Conservation (phyloP, 1,140 invertebrate genomes). For the Eumeta japonica region DNA sequence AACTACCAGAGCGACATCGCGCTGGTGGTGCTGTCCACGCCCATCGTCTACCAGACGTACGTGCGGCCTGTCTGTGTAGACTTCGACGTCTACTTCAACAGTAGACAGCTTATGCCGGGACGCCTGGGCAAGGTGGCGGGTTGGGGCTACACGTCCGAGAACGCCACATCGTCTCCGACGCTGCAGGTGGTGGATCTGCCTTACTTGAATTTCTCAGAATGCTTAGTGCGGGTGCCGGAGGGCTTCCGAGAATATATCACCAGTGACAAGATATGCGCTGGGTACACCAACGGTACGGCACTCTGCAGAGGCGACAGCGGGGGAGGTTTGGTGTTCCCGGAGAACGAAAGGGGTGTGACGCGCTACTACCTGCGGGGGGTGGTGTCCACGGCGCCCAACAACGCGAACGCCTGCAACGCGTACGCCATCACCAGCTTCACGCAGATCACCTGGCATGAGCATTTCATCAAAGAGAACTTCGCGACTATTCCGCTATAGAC, state of each 20-base stretch:
- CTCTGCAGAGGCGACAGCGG: slow-evolving; percentile 41
- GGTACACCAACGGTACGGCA: too few species aligned
- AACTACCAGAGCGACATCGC: slow-evolving; percentile 46
- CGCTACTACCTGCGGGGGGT: slow-evolving; percentile 33
- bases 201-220: slow-evolving; percentile 18
- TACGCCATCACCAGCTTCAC: slow-evolving; percentile 29
- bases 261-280: too few species aligned
- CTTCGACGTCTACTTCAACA: slow-evolving; percentile 39
- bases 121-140: slow-evolving; percentile 38
- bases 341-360: slow-evolving; percentile 8
- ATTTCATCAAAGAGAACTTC: slow-evolving; percentile 21
- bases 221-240: slow-evolving; percentile 14
- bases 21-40: slow-evolving; percentile 28
- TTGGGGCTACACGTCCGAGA: slow-evolving; percentile 30
- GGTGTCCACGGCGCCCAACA: slow-evolving; percentile 27
- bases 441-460: slow-evolving; percentile 22
- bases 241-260: slow-evolving; percentile 25
- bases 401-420: slow-evolving; percentile 21
- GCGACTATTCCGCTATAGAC: slow-evolving; percentile 20
- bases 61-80: slow-evolving; percentile 47
- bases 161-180: slow-evolving; percentile 13
- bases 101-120: slow-evolving; percentile 24
- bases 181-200: slow-evolving; percentile 30
- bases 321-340: slow-evolving; percentile 31
- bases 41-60: slow-evolving; percentile 26